Percentiles rank a stretch among this genome's conserved stretches.
These are phyloP conservation scores for Cyphomyrus discorhynchus DNA, from an alignment of 2,113 vertebrate genomes.

Conservation along the genomic window DNA sequence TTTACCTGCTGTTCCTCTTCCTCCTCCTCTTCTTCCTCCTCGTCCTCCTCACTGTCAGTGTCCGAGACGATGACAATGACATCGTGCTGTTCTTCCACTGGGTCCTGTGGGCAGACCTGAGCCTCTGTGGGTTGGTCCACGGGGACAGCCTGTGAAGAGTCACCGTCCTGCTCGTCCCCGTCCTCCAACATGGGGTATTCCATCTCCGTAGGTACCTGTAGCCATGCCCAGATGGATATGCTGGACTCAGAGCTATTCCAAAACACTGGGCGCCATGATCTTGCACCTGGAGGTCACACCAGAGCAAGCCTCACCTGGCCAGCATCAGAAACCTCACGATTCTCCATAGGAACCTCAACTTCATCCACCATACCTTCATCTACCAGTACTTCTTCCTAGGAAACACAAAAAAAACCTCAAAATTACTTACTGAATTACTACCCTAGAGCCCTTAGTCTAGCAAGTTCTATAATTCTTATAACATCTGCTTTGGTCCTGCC, in stretches of 20 bases:
- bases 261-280: background rate
- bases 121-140: slow-evolving; percentile 67
- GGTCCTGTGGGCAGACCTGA: slow-evolving; percentile 60
- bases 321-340: slow-evolving; percentile 77
- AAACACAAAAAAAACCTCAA: background rate
- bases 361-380: slow-evolving; percentile 84
- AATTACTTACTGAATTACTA: background rate
- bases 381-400: slow-evolving; percentile 78
- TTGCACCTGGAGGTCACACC: background rate
- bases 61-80: slow-evolving; percentile 88
- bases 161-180: slow-evolving; percentile 62
- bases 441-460: background rate
- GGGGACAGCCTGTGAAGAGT: slow-evolving; percentile 63
- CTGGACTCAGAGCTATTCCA: background rate
- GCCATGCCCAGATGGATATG: background rate
- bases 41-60: slow-evolving; percentile 80
- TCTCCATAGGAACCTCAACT: slow-evolving; percentile 72
- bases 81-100: slow-evolving; percentile 69
- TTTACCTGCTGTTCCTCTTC: slow-evolving; percentile 54
- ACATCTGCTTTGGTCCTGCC: background rate
- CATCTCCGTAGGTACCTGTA: slow-evolving; percentile 65
- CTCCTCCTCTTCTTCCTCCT: slow-evolving; percentile 68
- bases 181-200: slow-evolving; percentile 76
- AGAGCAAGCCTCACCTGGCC: slow-evolving; percentile 66
- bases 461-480: background rate